Conservation (phyloP, 2,797 vertebrate species). For the Adrianichthys oophorus region DNA sequence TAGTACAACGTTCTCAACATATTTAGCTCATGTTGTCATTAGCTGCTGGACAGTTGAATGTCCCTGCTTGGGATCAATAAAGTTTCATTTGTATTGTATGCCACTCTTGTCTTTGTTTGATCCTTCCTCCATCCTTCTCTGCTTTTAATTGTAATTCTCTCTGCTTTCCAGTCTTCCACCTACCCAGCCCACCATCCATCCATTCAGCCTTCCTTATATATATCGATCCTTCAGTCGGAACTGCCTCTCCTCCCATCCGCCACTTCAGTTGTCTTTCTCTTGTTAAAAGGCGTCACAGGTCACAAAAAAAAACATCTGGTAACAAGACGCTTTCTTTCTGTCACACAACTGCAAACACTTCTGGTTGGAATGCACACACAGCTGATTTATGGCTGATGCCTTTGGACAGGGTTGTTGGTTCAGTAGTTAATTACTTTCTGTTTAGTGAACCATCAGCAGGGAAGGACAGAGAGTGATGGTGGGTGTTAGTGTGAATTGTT, state of each 20-base stretch:
- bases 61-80: no score
- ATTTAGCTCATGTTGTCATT: no score
- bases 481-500: conserved; percentile 5
- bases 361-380: conserved; percentile 13
- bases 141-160: conserved; percentile 1
- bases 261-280: conserved; percentile 41
- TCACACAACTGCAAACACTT: conserved; percentile 23
- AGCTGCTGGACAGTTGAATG: no score
- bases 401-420: conserved; percentile 42
- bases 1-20: no score
- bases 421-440: conserved; percentile 62
- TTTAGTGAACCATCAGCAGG: conserved; percentile 60
- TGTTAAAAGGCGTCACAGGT: conserved; percentile 49
- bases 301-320: conserved; percentile 28
- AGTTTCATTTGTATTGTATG: conserved; percentile 3
- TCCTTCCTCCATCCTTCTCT: conserved; percentile 20
- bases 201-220: conserved; percentile 36
- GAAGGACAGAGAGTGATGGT: conserved; percentile 34
- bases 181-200: conserved; percentile 34
- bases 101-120: conserved; percentile 45
- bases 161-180: conserved; percentile 22
- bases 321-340: conserved; percentile 30
- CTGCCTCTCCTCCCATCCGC: conserved; percentile 19
- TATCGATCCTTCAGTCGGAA: conserved; percentile 46
- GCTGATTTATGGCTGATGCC: conserved; percentile 61